phyloP scores from a whole-genome alignment of 2,113 vertebrate species.

The Hypanus sabinus region DNA sequence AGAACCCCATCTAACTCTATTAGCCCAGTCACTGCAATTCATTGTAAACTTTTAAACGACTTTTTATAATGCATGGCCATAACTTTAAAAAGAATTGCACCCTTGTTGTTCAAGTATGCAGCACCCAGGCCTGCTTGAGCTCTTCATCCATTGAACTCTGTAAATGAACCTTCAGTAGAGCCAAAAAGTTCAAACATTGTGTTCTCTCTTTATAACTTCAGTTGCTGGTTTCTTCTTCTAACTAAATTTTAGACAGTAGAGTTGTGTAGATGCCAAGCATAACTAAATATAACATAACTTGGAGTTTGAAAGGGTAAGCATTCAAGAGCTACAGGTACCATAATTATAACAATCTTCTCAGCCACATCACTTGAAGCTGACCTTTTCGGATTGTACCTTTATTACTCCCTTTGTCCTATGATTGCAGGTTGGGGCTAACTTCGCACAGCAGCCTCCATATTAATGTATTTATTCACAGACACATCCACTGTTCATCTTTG shows the following conservation, averaged over 20 bases:
- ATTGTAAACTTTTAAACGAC: too few species aligned
- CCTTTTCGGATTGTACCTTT: not conserved
- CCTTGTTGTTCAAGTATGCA: not conserved
- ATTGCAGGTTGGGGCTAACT: not conserved
- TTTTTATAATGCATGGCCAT: too few species aligned
- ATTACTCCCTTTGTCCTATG: not conserved
- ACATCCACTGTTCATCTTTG: not conserved
- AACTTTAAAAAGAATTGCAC: not conserved
- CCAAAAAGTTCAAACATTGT: not conserved
- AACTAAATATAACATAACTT: not conserved
- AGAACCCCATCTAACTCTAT: too few species aligned
- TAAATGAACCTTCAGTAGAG: not conserved
- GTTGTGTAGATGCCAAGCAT: not conserved
- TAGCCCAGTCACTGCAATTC: too few species aligned
- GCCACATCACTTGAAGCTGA: not conserved
- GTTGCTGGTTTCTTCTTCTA: not conserved
- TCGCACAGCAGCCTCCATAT: not conserved
- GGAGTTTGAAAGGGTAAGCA: not conserved
- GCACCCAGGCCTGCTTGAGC: not conserved
- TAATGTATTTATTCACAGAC: not conserved
- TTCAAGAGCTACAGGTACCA: not conserved
- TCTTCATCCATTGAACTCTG: not conserved
- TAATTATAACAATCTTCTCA: not conserved
- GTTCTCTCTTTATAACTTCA: not conserved
- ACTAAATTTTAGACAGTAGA: not conserved